Evolutionary conservation across 1,140 invertebrate species (phyloP).

Genomic region (Belonocnema kinseyi): DNA sequence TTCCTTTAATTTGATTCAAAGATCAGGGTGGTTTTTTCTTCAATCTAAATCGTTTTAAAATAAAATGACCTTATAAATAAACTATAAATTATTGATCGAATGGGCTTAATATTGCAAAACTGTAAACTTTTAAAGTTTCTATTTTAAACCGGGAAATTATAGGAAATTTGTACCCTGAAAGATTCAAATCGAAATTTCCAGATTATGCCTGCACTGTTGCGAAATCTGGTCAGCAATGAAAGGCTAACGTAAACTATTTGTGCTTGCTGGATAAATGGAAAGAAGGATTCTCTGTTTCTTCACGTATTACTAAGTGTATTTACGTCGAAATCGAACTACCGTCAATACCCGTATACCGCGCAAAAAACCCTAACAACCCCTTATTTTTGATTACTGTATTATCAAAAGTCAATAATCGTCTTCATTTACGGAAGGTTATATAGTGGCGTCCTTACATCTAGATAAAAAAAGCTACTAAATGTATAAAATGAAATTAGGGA

Average conservation of each 20-base stretch:
- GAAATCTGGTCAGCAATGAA: constrained; percentile 23
- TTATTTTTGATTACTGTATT: constrained; percentile 48
- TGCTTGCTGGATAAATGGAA: constrained; percentile 67
- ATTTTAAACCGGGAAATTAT: too few species aligned
- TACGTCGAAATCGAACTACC: constrained; percentile 55
- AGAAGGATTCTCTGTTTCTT: constrained; percentile 59
- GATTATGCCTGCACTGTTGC: background rate
- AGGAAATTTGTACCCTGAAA: too few species aligned
- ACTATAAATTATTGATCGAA: too few species aligned
- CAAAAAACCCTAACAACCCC: constrained; percentile 35
- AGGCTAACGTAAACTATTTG: constrained; percentile 54
- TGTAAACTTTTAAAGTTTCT: too few species aligned
- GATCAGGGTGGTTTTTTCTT: too few species aligned
- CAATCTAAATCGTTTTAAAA: too few species aligned
- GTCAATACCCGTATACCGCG: constrained; percentile 38
- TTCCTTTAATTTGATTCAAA: background rate
- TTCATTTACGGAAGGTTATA: constrained; percentile 32
- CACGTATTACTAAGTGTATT: constrained; percentile 55
- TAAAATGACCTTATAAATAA: too few species aligned
- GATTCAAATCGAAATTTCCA: too few species aligned
- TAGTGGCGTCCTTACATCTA: constrained; percentile 47
- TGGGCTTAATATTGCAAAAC: too few species aligned
- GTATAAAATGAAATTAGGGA: constrained; percentile 55
- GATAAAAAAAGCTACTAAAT: constrained; percentile 60
- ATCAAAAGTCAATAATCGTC: constrained; percentile 48